phyloP scores from a whole-genome alignment of 2,888 invertebrate species.

The Scrobipalpa atriplicella region DNA sequence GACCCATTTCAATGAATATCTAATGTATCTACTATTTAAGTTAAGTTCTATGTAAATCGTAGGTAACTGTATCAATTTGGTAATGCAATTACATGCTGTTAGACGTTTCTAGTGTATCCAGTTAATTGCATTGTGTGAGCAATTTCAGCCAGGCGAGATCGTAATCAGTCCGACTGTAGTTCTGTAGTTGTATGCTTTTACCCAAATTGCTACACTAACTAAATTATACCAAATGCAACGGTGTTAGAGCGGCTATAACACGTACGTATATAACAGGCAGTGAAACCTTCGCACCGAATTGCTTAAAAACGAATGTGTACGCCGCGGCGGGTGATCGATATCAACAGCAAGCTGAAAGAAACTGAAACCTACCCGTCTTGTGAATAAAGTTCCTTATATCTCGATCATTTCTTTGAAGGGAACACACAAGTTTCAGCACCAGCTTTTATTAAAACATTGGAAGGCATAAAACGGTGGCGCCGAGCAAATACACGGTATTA shows the following conservation, averaged over 20 bases:
- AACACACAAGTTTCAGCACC: background rate
- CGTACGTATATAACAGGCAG: background rate
- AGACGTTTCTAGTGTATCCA: conserved; percentile 13
- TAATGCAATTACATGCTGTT: conserved; percentile 12
- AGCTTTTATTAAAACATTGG: conserved; percentile 22
- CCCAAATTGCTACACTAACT: conserved; percentile 13
- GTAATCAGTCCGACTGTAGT: background rate
- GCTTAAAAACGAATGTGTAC: conserved; percentile 25
- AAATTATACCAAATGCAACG: conserved; percentile 7
- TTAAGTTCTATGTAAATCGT: background rate
- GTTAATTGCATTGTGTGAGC: conserved; percentile 2
- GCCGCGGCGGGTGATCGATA: conserved; percentile 27
- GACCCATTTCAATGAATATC: background rate
- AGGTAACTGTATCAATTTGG: conserved; percentile 3
- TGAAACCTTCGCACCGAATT: conserved; percentile 21
- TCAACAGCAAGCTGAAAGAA: conserved; percentile 24
- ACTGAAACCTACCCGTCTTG: background rate
- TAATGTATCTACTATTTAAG: background rate
- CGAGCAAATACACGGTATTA: background rate
- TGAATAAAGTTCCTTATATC: background rate
- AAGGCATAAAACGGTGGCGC: conserved; percentile 13
- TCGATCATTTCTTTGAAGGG: background rate
- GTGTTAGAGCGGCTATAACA: background rate
- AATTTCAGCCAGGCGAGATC: conserved; percentile 12
- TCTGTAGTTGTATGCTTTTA: background rate